A percentile compares a stretch with the other conserved stretches of the same genome.
phyloP scores from a whole-genome alignment of 2,888 invertebrate species.

The Chymomyza procnemis region DNA sequence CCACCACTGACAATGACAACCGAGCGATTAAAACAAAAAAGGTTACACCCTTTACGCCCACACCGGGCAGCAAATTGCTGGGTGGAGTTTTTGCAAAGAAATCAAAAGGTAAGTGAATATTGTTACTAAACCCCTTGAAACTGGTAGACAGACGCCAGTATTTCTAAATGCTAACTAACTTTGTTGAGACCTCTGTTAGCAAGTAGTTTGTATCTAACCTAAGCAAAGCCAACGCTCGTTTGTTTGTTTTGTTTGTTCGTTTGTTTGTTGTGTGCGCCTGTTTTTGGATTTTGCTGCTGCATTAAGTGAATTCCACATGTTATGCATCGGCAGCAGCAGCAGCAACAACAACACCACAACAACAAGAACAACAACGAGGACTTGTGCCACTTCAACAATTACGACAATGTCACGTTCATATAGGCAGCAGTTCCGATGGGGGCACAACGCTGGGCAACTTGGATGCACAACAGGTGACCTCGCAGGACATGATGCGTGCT shows the following conservation, averaged over 20 bases:
- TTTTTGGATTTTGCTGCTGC: constrained; percentile 77
- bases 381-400: constrained; percentile 65
- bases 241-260: constrained; percentile 54
- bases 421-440: constrained; percentile 84
- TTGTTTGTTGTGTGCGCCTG: constrained; percentile 77
- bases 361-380: constrained; percentile 51
- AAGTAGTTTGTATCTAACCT: background rate
- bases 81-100: constrained; percentile 78
- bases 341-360: constrained; percentile 32
- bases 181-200: background rate
- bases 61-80: constrained; percentile 72
- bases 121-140: background rate
- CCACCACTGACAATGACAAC: constrained; percentile 36
- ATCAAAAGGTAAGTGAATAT: constrained; percentile 67
- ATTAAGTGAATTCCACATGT: constrained; percentile 78
- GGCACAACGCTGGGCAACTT: constrained; percentile 82
- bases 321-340: constrained; percentile 21
- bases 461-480: constrained; percentile 82
- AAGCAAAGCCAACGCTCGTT: constrained; percentile 12
- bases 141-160: background rate
- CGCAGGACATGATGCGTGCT: constrained; percentile 88
- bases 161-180: background rate
- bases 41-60: constrained; percentile 70
- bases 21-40: constrained; percentile 47
- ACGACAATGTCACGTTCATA: constrained; percentile 92